phyloP scores from a whole-genome alignment of 2,113 vertebrate genomes.

The Malurus elegans region DNA sequence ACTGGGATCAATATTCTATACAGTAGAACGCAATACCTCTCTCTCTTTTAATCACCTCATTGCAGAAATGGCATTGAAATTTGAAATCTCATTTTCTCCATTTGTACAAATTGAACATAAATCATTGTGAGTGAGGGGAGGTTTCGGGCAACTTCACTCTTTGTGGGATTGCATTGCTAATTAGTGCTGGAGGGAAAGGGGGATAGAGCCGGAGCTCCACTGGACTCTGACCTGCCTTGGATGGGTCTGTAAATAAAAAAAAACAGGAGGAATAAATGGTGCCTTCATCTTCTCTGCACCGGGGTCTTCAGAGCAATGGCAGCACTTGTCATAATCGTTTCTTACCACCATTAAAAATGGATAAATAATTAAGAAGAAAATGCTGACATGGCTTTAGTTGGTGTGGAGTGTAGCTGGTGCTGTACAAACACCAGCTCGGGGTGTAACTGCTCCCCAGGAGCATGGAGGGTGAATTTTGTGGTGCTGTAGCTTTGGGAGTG shows the following conservation, averaged over 20 bases:
- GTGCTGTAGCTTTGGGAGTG: fast-evolving
- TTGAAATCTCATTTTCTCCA: constrained; percentile 90
- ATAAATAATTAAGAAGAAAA: background rate
- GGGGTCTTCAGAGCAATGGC: background rate
- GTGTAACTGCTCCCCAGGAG: background rate
- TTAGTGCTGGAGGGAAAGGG: constrained; percentile 76
- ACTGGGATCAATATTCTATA: constrained; percentile 95
- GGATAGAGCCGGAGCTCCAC: constrained; percentile 13
- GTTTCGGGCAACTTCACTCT: constrained; percentile 80
- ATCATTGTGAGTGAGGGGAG: constrained; percentile 89
- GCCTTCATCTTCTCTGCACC: background rate
- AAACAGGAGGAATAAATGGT: background rate
- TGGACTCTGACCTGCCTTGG: constrained; percentile 37
- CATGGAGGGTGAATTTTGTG: background rate
- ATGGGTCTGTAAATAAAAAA: constrained; percentile 32
- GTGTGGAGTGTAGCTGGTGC: background rate
- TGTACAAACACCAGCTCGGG: fast-evolving
- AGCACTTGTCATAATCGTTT: background rate
- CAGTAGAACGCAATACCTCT: constrained; percentile 89
- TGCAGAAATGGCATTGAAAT: constrained; percentile 95
- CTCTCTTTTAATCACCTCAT: constrained; percentile 95
- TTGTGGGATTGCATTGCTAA: constrained; percentile 92
- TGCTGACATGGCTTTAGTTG: background rate
- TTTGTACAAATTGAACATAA: constrained; percentile 94
- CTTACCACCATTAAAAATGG: background rate